Evolutionary conservation across 2,113 vertebrate genomes (phyloP).

Genomic region (Sylvilagus bachmani): DNA sequence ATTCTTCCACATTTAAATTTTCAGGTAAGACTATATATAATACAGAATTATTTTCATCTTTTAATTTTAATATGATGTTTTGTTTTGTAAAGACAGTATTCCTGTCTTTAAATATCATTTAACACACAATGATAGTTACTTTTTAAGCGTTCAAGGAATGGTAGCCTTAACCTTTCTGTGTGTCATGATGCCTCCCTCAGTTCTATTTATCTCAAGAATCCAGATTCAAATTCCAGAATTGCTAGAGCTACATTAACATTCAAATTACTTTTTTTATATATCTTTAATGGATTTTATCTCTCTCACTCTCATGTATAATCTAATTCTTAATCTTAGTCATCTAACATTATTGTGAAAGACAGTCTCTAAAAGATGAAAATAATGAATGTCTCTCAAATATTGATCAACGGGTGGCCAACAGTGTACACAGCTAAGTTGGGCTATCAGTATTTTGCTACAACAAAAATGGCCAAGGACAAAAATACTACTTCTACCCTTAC

Average conservation of each 20-base stretch:
- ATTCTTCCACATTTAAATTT: conserved; percentile 83
- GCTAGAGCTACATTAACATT: background rate
- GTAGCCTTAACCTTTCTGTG: background rate
- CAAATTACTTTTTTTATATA: background rate
- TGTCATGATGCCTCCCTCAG: background rate
- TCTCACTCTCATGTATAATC: background rate
- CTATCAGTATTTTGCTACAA: background rate
- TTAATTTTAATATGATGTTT: conserved; percentile 43
- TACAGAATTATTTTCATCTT: conserved; percentile 22
- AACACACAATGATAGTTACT: conserved; percentile 2
- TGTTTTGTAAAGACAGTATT: conserved; percentile 6
- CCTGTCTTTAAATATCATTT: background rate
- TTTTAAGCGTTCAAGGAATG: conserved; percentile 22
- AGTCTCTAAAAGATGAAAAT: background rate
- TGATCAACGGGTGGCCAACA: background rate
- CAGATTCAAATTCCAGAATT: conserved; percentile 10
- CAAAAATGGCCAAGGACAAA: background rate
- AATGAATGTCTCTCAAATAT: background rate
- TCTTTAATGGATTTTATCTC: background rate
- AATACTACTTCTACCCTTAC: background rate
- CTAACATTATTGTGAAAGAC: background rate
- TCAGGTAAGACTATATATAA: conserved; percentile 83
- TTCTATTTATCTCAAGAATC: conserved; percentile 45
- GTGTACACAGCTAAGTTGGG: background rate
- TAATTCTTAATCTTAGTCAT: background rate